Base-by-base conservation (phyloP, 2,797 vertebrate genomes). In the Pipistrellus pipistrellus region DNA sequence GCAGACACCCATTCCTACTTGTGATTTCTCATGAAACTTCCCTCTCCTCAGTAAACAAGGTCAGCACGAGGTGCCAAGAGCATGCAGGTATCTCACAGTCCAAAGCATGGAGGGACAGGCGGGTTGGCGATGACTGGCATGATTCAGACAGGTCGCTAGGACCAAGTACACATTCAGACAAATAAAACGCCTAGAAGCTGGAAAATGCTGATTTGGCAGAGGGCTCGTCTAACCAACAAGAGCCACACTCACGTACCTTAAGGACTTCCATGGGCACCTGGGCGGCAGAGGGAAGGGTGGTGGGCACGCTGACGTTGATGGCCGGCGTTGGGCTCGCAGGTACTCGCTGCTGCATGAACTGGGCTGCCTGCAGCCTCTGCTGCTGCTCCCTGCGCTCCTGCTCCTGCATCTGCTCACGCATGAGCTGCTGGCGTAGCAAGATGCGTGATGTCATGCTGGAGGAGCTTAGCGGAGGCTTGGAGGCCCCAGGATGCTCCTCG, bases 221-320 rank as follows among this genome's bases (percentile, higher is more conserved):
- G 6, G 41, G 55, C 18, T 71, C 14, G 25, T 69, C 88, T 80
- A 73, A 32, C 66, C 73, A 32, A 17, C 94, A 97, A 98, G 85
- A 53, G 75, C 0, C 1, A 55, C 32, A 1, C 6, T 0, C n/a
- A 96, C 98, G 8, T 99, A 99, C 99, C 99, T 99, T 99, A 97
- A 99, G 98, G 97, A 99, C 98, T 98, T 99, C 98, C 98, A 99
- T 99, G 96, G 98, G 98, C 68, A 98, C 99, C 98, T 99, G 98
- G 95, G 98, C 98, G 97, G 98, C 97, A 3, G 98, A 97, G 83
- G 99, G 98, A 76, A 99, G 98, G 96, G 98, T 97, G 93, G 97
- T 90, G 92, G 98, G 98, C 91, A 98, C 98, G 15, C 98, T 98
- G 97, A 99, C 98, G 98, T 99, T 99, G 98, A 98, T 97, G 90